Evolutionary conservation across 2,888 invertebrate species (phyloP).

Genomic region (Nycteola revayana): DNA sequence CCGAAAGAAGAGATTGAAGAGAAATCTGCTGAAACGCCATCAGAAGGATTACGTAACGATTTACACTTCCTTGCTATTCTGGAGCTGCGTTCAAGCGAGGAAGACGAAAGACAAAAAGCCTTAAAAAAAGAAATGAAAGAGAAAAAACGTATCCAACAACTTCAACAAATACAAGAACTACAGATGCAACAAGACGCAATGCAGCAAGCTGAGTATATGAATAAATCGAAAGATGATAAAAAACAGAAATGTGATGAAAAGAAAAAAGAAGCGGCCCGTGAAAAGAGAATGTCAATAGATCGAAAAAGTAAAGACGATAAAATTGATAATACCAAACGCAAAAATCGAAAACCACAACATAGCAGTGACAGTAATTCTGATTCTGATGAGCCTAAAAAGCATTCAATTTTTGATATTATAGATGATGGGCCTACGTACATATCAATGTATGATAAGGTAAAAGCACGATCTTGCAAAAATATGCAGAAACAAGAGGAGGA

Average conservation of each 20-base stretch:
- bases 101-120: slow-evolving; percentile 81
- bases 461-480: slow-evolving; percentile 95
- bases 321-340: slow-evolving; percentile 59
- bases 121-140: slow-evolving; percentile 81
- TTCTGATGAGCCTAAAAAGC: slow-evolving; percentile 92
- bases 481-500: slow-evolving; percentile 96
- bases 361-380: slow-evolving; percentile 85
- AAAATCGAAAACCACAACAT: slow-evolving; percentile 70
- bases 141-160: slow-evolving; percentile 77
- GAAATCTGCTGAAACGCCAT: slow-evolving; percentile 42
- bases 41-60: slow-evolving; percentile 71
- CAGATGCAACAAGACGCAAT: slow-evolving; percentile 74
- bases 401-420: slow-evolving; percentile 95
- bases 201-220: slow-evolving; percentile 61
- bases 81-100: slow-evolving; percentile 82
- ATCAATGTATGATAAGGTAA: slow-evolving; percentile 99
- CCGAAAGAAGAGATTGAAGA: slow-evolving; percentile 50
- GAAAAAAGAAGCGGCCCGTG: slow-evolving; percentile 69
- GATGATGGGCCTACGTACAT: slow-evolving; percentile 95
- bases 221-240: slow-evolving; percentile 70
- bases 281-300: slow-evolving; percentile 76
- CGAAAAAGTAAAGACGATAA: slow-evolving; percentile 78
- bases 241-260: slow-evolving; percentile 67
- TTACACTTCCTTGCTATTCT: slow-evolving; percentile 82
- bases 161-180: slow-evolving; percentile 74